Evolutionary conservation across 1,140 invertebrate species (phyloP).

Genomic region (Caerostris darwini): DNA sequence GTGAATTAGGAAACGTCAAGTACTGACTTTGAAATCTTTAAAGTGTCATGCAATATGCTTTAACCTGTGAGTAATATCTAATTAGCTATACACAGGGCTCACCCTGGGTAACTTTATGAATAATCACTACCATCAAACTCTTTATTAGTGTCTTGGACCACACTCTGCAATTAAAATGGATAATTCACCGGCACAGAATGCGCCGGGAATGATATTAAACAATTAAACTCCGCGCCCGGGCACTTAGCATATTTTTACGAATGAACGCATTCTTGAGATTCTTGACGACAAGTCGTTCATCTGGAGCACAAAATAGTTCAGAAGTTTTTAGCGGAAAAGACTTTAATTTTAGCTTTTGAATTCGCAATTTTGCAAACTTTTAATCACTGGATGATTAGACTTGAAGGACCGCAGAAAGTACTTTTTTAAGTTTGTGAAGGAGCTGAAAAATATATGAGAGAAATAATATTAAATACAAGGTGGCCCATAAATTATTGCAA

Average conservation of each 20-base stretch:
- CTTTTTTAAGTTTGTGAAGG: no score
- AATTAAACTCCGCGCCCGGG: background rate
- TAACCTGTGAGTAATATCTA: background rate
- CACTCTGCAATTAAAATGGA: background rate
- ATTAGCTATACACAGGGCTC: background rate
- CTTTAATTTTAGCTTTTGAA: background rate
- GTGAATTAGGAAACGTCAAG: constrained; percentile 7
- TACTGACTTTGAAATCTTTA: background rate
- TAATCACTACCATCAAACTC: background rate
- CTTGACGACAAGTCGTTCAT: background rate
- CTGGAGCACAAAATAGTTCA: background rate
- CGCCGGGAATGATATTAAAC: background rate
- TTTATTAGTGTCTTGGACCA: background rate
- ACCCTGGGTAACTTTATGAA: background rate
- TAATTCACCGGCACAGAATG: background rate
- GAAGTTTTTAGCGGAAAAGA: background rate
- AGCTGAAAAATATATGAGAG: no score
- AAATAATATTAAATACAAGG: no score
- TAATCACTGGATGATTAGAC: no score
- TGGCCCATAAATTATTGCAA: no score
- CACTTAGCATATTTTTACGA: background rate
- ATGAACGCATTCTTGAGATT: background rate
- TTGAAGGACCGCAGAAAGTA: no score
- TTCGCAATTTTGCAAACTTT: no score
- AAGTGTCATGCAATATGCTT: background rate